phyloP scores from a whole-genome alignment of 2,888 invertebrate genomes.

The Drosophila neonasuta region DNA sequence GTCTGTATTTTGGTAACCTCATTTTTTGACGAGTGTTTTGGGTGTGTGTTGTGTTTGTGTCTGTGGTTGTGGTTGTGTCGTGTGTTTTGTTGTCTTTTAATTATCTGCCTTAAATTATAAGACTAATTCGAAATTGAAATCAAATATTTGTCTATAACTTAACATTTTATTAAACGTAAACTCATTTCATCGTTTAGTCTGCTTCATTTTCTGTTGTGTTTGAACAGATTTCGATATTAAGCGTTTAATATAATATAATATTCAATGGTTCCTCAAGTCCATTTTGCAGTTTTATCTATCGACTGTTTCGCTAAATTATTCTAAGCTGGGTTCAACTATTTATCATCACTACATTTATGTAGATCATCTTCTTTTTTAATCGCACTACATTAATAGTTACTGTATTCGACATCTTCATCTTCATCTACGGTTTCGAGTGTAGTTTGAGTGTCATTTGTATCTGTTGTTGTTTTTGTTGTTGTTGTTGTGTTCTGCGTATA shows the following conservation, averaged over 20 bases:
- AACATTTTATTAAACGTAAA: constrained; percentile 72
- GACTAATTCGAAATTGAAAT: constrained; percentile 50
- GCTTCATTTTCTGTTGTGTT: constrained; percentile 22
- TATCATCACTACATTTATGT: constrained; percentile 28
- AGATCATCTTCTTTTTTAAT: constrained; percentile 29
- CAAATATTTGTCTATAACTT: constrained; percentile 48
- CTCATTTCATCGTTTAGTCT: constrained; percentile 45
- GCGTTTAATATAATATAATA: constrained; percentile 3
- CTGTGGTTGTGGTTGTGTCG: constrained; percentile 31
- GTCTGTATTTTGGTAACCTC: constrained; percentile 55
- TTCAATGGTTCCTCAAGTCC: constrained; percentile 50
- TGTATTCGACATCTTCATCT: constrained; percentile 17
- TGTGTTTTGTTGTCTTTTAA: constrained; percentile 67
- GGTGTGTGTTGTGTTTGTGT: constrained; percentile 29
- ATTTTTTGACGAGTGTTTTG: constrained; percentile 38
- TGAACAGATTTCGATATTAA: constrained; percentile 51
- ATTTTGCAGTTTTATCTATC: constrained; percentile 48
- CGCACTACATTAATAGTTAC: constrained; percentile 51
- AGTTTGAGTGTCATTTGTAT: constrained; percentile 23
- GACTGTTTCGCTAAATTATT: constrained; percentile 46
- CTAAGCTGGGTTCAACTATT: constrained; percentile 57
- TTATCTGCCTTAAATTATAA: constrained; percentile 48
- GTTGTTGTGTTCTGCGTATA: constrained; percentile 66
- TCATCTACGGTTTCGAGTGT: constrained; percentile 23
- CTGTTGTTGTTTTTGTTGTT: constrained; percentile 35